Evolutionary conservation across 2,113 vertebrate species (phyloP).

Genomic region (Dryoscopus gambensis): DNA sequence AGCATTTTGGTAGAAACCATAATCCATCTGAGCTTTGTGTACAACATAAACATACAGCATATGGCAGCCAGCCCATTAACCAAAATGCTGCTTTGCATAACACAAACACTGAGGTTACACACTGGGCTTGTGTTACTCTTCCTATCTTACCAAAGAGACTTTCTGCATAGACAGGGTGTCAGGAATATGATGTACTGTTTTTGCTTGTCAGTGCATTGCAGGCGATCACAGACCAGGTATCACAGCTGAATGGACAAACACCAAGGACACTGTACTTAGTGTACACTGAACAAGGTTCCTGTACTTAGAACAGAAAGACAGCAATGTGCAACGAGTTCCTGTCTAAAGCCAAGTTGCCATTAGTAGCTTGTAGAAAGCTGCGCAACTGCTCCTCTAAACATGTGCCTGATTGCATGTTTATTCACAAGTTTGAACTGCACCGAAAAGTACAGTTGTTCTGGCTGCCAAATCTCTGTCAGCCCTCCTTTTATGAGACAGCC

Average conservation of each 20-base stretch:
- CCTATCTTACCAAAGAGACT: not conserved
- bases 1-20: not conserved
- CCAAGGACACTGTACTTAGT: not conserved
- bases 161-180: not conserved
- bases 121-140: not conserved
- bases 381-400: fast-evolving
- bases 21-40: not conserved
- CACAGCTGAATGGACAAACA: not conserved
- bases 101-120: not conserved
- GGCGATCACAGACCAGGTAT: not conserved
- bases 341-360: not conserved
- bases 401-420: not conserved
- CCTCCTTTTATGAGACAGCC: not conserved
- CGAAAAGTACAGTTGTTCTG: not conserved
- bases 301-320: not conserved
- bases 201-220: not conserved
- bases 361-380: not conserved
- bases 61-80: not conserved
- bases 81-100: not conserved
- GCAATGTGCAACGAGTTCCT: not conserved
- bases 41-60: not conserved
- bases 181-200: not conserved
- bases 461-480: not conserved
- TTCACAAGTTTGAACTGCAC: not conserved
- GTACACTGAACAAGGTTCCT: not conserved